Conservation (phyloP, 2,888 invertebrate species). For the Blastobasis adustella region DNA sequence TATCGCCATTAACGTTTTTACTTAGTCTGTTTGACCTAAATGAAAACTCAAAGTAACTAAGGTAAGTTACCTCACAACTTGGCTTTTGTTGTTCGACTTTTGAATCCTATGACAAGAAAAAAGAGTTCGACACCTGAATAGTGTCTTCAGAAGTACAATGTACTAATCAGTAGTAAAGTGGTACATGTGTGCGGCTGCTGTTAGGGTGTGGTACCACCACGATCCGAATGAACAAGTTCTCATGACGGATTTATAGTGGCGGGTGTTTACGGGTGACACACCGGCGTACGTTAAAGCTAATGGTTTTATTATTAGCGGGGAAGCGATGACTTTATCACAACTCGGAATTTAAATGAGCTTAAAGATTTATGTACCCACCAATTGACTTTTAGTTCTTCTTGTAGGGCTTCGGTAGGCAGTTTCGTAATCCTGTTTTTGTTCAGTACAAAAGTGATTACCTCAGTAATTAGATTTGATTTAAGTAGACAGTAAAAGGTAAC, state of each 20-base stretch:
- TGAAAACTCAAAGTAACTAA: no score
- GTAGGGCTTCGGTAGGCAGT: background rate
- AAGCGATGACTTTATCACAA: constrained; percentile 13
- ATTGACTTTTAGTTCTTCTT: constrained; percentile 4
- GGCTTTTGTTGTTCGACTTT: no score
- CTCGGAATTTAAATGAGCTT: constrained; percentile 6
- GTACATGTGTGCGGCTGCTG: no score
- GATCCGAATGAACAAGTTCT: constrained; percentile 18
- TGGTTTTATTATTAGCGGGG: constrained; percentile 14
- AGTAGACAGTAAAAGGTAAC: no score
- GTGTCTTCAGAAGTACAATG: no score
- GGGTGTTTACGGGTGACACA: constrained; percentile 27
- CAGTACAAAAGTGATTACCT: background rate
- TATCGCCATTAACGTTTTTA: no score
- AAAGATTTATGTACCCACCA: constrained; percentile 4
- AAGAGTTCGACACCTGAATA: no score
- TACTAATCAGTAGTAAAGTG: no score
- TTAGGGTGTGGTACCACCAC: background rate
- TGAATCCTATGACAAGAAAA: no score
- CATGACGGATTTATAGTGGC: constrained; percentile 44
- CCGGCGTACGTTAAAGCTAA: constrained; percentile 24
- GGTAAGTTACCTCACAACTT: no score
- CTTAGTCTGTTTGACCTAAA: no score
- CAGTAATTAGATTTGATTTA: background rate
- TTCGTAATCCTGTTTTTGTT: constrained; percentile 1